Percentiles rank a stretch among this genome's conserved stretches.
These are phyloP conservation scores for cattle (Bos taurus) DNA, from an alignment of 2,113 vertebrate species.

Conservation along the genomic window ARS-UCD2.0 NC_037352.1:20409501-20410000, in stretches of 20 bases:
- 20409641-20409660: not conserved
- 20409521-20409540: not conserved
- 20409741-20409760: not conserved
- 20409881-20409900: not conserved
- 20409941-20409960: not conserved
- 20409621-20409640: not conserved
- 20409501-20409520: not conserved
- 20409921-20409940: not conserved
- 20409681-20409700: not conserved
- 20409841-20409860: not conserved
- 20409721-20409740: not conserved
- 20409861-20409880: not conserved
- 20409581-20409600: not conserved
- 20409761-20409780: not conserved
- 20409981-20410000: not conserved
- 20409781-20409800: not conserved
- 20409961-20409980: not conserved
- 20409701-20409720: not conserved
- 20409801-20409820: not conserved
- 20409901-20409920: not conserved
- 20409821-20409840: not conserved
- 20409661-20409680: not conserved
- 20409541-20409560: not conserved
- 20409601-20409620: not conserved
- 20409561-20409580: not conserved